Evolutionary conservation across 2,888 invertebrate species (phyloP), one percentile per base, ranked within the genome.

Genomic region (Philonicus albiceps): DNA sequence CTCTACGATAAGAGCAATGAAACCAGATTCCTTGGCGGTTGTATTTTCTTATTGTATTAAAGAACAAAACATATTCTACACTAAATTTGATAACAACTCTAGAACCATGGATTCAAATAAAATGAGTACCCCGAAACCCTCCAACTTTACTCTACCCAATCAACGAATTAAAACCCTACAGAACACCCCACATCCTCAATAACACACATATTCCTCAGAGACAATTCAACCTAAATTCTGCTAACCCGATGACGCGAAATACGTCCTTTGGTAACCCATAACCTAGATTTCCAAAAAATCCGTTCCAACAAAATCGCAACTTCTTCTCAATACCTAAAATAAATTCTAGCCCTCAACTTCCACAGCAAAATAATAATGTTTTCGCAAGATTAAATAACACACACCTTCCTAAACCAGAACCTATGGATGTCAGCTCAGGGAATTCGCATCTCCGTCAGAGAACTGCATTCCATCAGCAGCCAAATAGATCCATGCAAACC

Each of bases 1-100:
- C 11, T 87, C 89, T 37, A 88, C 87, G 5, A 88, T 89, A 27
- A 87, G 89, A 84, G 88, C 89, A 31, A 89, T 88, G 88, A 87
- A 85, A 84, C 88, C 88, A 64, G 86, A 86, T 8, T 86, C 88
- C 1, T 37, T 89, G 7, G 85, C 87, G 13, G 86, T 55, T 53
- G 89, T 88, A 16, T 88, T 89, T 19, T 85, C 86, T 3, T 88
- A 49, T n/a, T 89, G 89, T 49, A 87, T 89, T 31, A 86, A 87
- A 73, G 88, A 89, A 86, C 88, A 88, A 75, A 88, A 88, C 73
- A 88, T 88, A 13, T 86, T 83, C 13, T 87, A 87, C n/a, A 86
- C 16, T 3, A 53, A 53, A 19, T 53, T n/a, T 19, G 22, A 34
- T 34, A 34, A 34, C 8, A 34, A 34, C 7, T 7, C 34, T 7